Conservation (phyloP, 2,113 vertebrate genomes). For the Neopipo cinnamomea region DNA sequence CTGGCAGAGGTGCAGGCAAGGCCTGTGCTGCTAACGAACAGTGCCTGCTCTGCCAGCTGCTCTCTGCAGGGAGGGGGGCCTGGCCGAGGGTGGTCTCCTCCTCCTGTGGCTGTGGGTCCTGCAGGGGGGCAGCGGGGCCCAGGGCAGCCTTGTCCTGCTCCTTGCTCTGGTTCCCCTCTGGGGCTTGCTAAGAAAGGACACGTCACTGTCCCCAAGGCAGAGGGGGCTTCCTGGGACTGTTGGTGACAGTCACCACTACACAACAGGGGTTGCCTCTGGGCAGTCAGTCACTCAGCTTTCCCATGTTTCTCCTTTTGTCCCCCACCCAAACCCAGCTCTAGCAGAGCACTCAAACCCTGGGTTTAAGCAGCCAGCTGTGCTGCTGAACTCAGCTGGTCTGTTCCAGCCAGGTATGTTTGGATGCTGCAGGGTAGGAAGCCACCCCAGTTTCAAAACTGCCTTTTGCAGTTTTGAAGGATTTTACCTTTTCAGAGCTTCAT, state of each 20-base stretch:
- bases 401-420: background rate
- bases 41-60: background rate
- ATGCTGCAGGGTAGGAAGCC: background rate
- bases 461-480: background rate
- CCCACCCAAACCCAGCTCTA: background rate
- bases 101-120: background rate
- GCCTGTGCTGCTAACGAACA: fast-evolving
- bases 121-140: background rate
- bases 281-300: background rate
- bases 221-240: background rate
- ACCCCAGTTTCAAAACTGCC: fast-evolving
- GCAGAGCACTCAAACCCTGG: fast-evolving
- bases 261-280: no score
- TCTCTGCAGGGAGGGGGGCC: background rate
- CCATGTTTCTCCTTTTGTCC: fast-evolving
- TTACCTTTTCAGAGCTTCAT: background rate
- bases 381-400: background rate
- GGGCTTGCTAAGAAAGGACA: background rate
- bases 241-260: fast-evolving
- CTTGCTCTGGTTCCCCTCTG: background rate
- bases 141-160: background rate
- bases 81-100: background rate
- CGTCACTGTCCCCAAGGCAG: background rate
- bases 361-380: background rate
- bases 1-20: fast-evolving